Base-by-base conservation (phyloP, 2,888 invertebrate genomes). In the Ophonus ardosiacus region DNA sequence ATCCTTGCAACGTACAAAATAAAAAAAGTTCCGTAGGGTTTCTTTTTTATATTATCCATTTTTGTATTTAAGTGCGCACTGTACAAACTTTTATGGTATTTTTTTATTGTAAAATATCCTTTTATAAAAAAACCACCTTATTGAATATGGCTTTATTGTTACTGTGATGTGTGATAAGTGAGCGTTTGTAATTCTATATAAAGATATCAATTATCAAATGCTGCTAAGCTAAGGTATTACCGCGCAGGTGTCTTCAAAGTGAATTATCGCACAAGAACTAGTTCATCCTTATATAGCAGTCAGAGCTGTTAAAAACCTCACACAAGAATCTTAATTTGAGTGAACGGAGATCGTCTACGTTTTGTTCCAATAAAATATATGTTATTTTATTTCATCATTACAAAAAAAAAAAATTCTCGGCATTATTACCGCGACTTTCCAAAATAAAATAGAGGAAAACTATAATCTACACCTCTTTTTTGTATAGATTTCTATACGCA, bases 201-300 rank as follows among this genome's bases (percentile, higher is more conserved):
- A 74, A 74, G 71, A 74, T 43, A 74, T 74, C 71, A 74, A 74
- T 74, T 74, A 74, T 74, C 51, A 74, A 74, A 74, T 74, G 71
- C 40, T 74, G 21, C 18, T 40, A 74, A 74, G 21, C 18, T 40
- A 74, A 74, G 71, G 71, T 43, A 74, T 21, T 74, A 74, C 15
- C 71, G 8, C 18, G 71, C 71, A 74, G 71, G 51, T 74, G 71
- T 74, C 71, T 74, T 74, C 71, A 10, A 74, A 74, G 71, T 43
- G 71, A 74, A 74, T 43, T 74, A 74, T 74, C 71, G 15, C 40
- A 43, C 71, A 74, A 74, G 71, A 74, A 74, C 43, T 74, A 74
- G 71, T 74, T 74, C 71, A 74, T 40, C 71, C 71, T 74, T 74
- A 74, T 74, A 74, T 74, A 74, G 71, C 43, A 40, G 7, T 43